Evolutionary conservation across 2,113 vertebrate genomes (phyloP), one percentile per base, ranked within the genome.

Genomic region (Phalacrocorax aristotelis): DNA sequence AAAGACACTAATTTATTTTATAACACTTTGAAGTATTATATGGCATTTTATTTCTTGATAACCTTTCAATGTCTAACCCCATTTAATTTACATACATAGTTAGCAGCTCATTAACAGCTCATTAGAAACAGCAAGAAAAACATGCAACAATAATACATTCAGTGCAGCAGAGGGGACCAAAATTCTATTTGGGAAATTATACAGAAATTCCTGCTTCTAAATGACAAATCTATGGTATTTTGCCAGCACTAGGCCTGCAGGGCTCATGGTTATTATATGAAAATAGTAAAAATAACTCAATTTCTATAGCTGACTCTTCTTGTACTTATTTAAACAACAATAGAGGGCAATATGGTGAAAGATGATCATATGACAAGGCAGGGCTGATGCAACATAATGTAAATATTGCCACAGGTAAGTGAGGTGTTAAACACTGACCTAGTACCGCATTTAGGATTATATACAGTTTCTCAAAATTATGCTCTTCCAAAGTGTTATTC

Each of bases 71-170:
- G 52, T 91, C 91, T 96, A 97, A 94, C 97, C 93, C 91, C 97
- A 97, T 96, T 97, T 97, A 96, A 98, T 98, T 98, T 96, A 97
- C 97, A 97, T 98, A 98, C 97, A 83, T 98, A 98, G 95, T 97
- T 98, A 98, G 96, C 96, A 98, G 97, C 97, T 98, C 98, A 98
- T 98, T 98, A 98, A 95, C 96, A 98, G 94, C 97, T 97, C 96
- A 97, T 98, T 98, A 98, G 96, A 96, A 98, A 86, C 85, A 95
- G 88, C 75, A 97, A 94, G 93, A 93, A 97, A 97, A 97, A 95
- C 87, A 93, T 55, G 78, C 57, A 76, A 98, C 97, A 98, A 96
- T 96, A 98, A 98, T 96, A 98, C 97, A 97, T 97, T 95, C 88
- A 91, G 93, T 92, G 92, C 91, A 97, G 94, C 97, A 97, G 89